phyloP scores from a whole-genome alignment of 2,888 invertebrate species.

The Nowickia ferox region DNA sequence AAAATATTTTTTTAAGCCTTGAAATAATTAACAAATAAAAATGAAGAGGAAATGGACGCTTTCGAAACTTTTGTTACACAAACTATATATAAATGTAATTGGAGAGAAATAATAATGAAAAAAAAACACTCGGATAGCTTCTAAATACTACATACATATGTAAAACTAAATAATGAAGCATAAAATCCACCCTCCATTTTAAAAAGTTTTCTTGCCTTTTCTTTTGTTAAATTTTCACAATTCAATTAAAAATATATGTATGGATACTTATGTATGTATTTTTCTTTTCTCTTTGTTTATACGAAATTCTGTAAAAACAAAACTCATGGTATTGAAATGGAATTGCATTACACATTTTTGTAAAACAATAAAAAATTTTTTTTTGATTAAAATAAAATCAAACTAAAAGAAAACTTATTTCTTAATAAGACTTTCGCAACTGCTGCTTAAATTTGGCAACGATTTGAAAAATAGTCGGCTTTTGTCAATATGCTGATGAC shows the following conservation, averaged over 20 bases:
- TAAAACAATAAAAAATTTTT: slow-evolving; percentile 25
- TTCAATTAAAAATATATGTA: slow-evolving; percentile 32
- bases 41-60: slow-evolving; percentile 44
- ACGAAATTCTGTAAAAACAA: slow-evolving; percentile 43
- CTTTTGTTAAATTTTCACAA: slow-evolving; percentile 29
- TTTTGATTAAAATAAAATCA: slow-evolving; percentile 30
- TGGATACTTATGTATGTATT: too few relatives aligned
- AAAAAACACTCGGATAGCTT: slow-evolving; percentile 18
- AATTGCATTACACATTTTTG: slow-evolving; percentile 55
- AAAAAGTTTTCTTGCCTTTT: slow-evolving; percentile 26
- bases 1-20: slow-evolving; percentile 40
- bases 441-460: slow-evolving; percentile 89
- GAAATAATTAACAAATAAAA: slow-evolving; percentile 31
- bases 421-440: slow-evolving; percentile 86
- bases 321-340: slow-evolving; percentile 45
- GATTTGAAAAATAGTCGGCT: slow-evolving; percentile 84
- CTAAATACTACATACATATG: slow-evolving; percentile 16
- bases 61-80: slow-evolving; percentile 34
- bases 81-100: not conserved
- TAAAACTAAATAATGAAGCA: slow-evolving; percentile 15
- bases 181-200: slow-evolving; percentile 8
- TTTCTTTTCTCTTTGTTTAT: not conserved
- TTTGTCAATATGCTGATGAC: slow-evolving; percentile 75
- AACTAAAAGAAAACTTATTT: slow-evolving; percentile 75
- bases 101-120: not conserved